These are phyloP conservation scores for Rhinopomastus cyanomelas DNA, from an alignment of 2,113 vertebrate genomes.

Conservation along the genomic window DNA sequence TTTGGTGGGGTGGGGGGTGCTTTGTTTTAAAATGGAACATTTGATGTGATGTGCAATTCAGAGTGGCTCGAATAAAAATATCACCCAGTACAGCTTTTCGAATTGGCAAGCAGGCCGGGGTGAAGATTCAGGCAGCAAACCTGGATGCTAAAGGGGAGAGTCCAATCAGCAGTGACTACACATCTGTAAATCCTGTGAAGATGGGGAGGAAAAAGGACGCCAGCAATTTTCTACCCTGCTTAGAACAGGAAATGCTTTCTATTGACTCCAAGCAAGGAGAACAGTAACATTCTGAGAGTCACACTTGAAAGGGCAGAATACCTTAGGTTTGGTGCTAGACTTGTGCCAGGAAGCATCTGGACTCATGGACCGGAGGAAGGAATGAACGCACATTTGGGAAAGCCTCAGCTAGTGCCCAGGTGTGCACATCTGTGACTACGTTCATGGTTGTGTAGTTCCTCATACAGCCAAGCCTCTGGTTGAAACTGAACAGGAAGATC, in stretches of 20 bases:
- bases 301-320: not conserved
- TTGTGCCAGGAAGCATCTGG: not conserved
- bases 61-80: not conserved
- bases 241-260: not conserved
- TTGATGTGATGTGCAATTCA: not conserved
- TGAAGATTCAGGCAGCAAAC: constrained; percentile 21
- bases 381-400: constrained; percentile 5
- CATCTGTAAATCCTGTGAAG: not conserved
- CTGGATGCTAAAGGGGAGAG: constrained; percentile 1
- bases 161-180: not conserved
- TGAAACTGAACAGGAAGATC: not conserved
- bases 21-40: not conserved
- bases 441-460: not conserved
- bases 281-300: not conserved
- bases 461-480: not conserved
- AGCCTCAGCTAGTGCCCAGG: not conserved
- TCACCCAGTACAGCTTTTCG: not conserved
- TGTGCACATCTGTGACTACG: not conserved
- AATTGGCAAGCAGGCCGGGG: not conserved
- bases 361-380: not conserved
- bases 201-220: not conserved
- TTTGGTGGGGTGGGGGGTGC: not conserved
- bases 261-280: not conserved
- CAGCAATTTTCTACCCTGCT: not conserved
- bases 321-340: not conserved